A percentile compares a stretch with the other conserved stretches of the same genome.
Conservation (phyloP, 2,113 vertebrate species). For the Narcine bancroftii region DNA sequence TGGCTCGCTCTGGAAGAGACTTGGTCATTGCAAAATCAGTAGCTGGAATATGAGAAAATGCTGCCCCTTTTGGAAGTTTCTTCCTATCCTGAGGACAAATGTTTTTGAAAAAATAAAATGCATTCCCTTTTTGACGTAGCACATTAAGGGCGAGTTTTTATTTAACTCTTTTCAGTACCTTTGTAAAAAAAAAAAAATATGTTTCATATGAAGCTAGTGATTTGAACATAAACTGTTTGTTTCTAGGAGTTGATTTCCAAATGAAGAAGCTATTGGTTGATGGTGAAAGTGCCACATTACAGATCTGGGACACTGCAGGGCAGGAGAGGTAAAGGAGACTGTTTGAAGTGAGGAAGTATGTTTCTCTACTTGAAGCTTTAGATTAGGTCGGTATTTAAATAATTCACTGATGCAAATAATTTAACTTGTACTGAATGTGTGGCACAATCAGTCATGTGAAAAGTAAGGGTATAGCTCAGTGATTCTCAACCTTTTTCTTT, state of each 20-base stretch:
- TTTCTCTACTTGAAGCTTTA: background rate
- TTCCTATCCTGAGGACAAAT: background rate
- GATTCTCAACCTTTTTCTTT: too few species aligned
- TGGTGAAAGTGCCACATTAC: slow-evolving; percentile 54
- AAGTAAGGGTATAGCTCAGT: background rate
- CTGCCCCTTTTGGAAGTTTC: too few species aligned
- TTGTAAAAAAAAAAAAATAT: too few species aligned
- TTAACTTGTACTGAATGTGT: too few species aligned
- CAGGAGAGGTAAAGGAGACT: slow-evolving; percentile 55
- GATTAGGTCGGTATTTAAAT: background rate
- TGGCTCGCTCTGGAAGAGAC: background rate
- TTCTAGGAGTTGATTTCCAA: slow-evolving; percentile 63
- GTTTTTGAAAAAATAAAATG: background rate
- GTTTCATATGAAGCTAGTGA: background rate
- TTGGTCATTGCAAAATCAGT: background rate
- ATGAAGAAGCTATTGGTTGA: slow-evolving; percentile 66
- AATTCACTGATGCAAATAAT: too few species aligned
- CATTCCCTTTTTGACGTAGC: background rate
- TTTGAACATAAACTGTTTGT: slow-evolving; percentile 5
- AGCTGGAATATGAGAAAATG: background rate
- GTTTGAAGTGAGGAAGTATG: background rate
- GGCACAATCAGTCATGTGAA: too few species aligned
- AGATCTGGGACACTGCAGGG: slow-evolving; percentile 65
- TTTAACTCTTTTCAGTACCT: background rate
- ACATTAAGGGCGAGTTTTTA: background rate